These are phyloP conservation scores for Chromoteleia sp. DNA, from an alignment of 2,888 invertebrate species.

Conservation along the genomic window DNA sequence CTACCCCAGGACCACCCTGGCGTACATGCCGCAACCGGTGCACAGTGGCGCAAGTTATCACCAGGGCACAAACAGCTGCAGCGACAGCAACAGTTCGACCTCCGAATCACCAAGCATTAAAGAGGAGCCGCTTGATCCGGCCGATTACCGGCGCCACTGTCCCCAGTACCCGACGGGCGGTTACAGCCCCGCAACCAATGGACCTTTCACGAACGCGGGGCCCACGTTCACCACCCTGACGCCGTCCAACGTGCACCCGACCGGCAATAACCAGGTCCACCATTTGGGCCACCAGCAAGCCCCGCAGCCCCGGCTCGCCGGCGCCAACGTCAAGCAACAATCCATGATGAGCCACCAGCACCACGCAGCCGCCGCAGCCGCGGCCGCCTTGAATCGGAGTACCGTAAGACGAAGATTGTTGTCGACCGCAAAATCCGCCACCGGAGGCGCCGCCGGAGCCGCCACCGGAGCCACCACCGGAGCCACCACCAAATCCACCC, in stretches of 20 bases:
- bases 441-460: too few species aligned
- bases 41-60: constrained; percentile 90
- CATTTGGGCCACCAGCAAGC: constrained; percentile 74
- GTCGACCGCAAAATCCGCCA: too few species aligned
- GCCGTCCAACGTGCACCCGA: constrained; percentile 83
- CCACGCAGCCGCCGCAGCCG: constrained; percentile 82
- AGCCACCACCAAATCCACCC: constrained; percentile 66
- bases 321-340: constrained; percentile 75
- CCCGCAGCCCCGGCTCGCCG: constrained; percentile 72
- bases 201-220: constrained; percentile 84
- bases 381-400: too few species aligned
- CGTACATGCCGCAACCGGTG: constrained; percentile 97
- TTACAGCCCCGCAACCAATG: constrained; percentile 83
- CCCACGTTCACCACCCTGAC: constrained; percentile 87
- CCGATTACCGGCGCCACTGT: constrained; percentile 89
- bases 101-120: constrained; percentile 93
- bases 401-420: too few species aligned
- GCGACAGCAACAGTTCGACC: constrained; percentile 87
- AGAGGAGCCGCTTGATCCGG: constrained; percentile 94
- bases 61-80: constrained; percentile 86
- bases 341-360: constrained; percentile 83
- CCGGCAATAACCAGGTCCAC: constrained; percentile 37
- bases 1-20: constrained; percentile 85
- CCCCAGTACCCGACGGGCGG: constrained; percentile 83
- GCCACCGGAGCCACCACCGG: too few species aligned